Evolutionary conservation across 2,113 vertebrate genomes (phyloP), one percentile per base, ranked within the genome.

Genomic region (Clinocottus analis): DNA sequence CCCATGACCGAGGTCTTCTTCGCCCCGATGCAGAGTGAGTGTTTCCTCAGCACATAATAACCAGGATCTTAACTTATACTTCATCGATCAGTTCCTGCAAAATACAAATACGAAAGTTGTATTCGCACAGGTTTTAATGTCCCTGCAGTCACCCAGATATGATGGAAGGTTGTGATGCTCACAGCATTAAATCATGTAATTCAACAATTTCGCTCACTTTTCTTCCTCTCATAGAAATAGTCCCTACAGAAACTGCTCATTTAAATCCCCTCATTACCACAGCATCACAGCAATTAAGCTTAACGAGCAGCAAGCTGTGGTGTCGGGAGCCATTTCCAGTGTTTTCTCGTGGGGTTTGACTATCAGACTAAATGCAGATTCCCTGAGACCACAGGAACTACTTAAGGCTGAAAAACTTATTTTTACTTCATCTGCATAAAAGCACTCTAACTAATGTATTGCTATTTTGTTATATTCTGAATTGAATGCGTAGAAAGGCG

Each of bases 1-100:
- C 96, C 96, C 19, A 45, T 72, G 11, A 39, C 78, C 0, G 92
- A 97, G 80, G 82, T 97, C 79, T 98, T 95, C 94, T 96, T 96
- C 82, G 91, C 95, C 1, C 96, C 96, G 0, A 87, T 93, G 86
- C 93, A 93, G 79, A 97, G 96, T 99, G 93, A 93, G 94, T 90
- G 23, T 31, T 65, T 43, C 23, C n/a, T 55, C 7, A 53, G 47
- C 31, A 17, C 23, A 56, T 16, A 16, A 56, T 16, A 16, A 64
- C 3, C 0, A 17, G 9, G 29, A 37, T 74, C 4, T 39, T 64
- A 21, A 39, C 16, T 37, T 61, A 19, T 27, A 41, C 3, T 70
- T 19, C 31, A 68, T 45, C 8, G 2, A 19, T 60, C 55, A 21
- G 23, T 47, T 23, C 10, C n/a, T 16, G 25, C 27, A 59, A 60